Conservation (phyloP, 2,888 invertebrate genomes). For the Acronicta psi region DNA sequence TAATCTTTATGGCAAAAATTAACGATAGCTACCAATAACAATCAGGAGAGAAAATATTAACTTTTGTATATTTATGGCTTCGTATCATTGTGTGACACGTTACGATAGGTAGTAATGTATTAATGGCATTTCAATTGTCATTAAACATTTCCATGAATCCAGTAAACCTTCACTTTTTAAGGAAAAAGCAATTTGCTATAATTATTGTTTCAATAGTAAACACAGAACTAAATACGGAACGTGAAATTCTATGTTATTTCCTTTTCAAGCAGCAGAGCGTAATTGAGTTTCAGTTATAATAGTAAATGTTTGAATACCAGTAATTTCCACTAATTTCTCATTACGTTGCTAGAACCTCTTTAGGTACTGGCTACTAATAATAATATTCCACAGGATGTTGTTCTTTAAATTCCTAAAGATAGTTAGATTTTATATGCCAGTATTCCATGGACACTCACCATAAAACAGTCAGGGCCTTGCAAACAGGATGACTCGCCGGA, state of each 20-base stretch:
- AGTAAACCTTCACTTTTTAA: not conserved
- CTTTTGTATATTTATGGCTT: not conserved
- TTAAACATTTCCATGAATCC: not conserved
- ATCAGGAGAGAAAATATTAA: not conserved
- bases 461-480: constrained; percentile 92
- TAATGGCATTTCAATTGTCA: not conserved
- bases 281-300: not conserved
- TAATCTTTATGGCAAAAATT: not conserved
- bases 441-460: constrained; percentile 86
- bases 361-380: not conserved
- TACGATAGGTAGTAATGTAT: constrained; percentile 1
- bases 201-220: not conserved
- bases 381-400: constrained; percentile 5
- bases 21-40: too few relatives aligned
- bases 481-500: constrained; percentile 91
- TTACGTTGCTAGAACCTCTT: constrained; percentile 4
- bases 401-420: not conserved
- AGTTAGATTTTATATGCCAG: constrained; percentile 25
- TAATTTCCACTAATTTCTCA: constrained; percentile 6
- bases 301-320: not conserved
- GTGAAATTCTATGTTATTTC: not conserved
- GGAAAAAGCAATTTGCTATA: not conserved
- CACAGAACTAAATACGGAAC: not conserved
- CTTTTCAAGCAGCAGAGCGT: not conserved
- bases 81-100: not conserved